Evolutionary conservation across 1,140 invertebrate genomes (phyloP), one percentile per base, ranked within the genome.

Genomic region (Venturia canescens): DNA sequence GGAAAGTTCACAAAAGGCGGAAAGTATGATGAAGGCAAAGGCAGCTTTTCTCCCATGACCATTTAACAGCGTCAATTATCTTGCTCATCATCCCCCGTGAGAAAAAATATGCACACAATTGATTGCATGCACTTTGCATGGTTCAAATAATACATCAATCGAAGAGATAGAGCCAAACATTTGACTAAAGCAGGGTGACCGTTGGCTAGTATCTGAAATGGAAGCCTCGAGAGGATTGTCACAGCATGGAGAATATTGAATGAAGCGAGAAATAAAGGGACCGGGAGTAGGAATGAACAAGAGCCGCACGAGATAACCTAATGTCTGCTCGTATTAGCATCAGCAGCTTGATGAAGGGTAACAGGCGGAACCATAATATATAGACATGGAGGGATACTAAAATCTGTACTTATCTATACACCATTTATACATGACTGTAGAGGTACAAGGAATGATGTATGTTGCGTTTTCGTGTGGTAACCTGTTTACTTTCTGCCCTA

Each of bases 271-370:
- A 57, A 57, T 23, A 44, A 23, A 57, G 53, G 53, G 53, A 23
- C 53, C 6, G 53, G 5, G n/a, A 1, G 21, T 57, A 5, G 18
- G 21, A 18, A 18, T 18, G 53, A 18, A 57, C 53, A 57, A 23
- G 18, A 57, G 18, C 18, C 3, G 3, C 21, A 18, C 16, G 79
- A 87, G 87, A 88, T 89, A 89, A 88, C 87, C 84, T 88, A 87
- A 89, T 88, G 87, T 84, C 84, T 77, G 76, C 71, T 81, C 83
- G 84, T 88, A 88, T 89, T 88, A 89, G 84, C 84, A 74, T 82
- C 48, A 78, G 53, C 18, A 77, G 18, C 5, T 5, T 53, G 63
- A 71, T 53, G 18, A 23, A 18, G 53, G 53, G 60, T 80, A 82
- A 82, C 67, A 84, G 80, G 63, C 66, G 79, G 78, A 72, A 78